Conservation (phyloP, 1,140 invertebrate species). For the Plectrocnemia conspersa region DNA sequence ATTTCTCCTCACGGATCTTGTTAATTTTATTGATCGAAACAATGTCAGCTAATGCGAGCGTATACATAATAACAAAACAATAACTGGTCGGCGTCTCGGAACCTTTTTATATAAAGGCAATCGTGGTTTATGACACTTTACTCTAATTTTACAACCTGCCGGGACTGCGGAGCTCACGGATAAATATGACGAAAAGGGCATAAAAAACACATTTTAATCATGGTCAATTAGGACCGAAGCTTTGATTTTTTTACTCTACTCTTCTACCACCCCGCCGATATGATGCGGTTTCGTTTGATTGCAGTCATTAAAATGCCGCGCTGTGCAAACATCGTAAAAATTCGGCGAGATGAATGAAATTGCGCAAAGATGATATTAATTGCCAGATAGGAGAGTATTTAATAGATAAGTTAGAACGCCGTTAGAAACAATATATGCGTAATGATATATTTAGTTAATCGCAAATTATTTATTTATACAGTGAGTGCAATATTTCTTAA, state of each 20-base stretch:
- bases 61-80: conserved; percentile 14
- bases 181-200: conserved; percentile 22
- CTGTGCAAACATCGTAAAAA: background rate
- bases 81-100: conserved; percentile 9
- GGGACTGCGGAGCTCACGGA: background rate
- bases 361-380: too few species aligned
- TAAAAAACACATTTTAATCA: conserved; percentile 34
- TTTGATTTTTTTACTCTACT: too few species aligned
- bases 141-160: conserved; percentile 31
- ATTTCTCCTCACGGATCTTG: background rate
- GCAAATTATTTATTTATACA: too few species aligned
- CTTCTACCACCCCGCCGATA: too few species aligned
- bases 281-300: conserved; percentile 11
- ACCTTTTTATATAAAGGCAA: conserved; percentile 30
- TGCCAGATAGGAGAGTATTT: too few species aligned
- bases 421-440: too few species aligned
- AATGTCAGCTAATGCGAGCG: background rate
- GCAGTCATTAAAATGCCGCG: background rate
- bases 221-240: conserved; percentile 13
- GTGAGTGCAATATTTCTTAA: too few species aligned
- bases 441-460: too few species aligned
- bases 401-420: too few species aligned
- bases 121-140: conserved; percentile 33
- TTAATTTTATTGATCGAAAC: background rate
- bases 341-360: too few species aligned